Evolutionary conservation across 2,113 vertebrate genomes (phyloP).

Genomic region (Corythoichthys intestinalis): DNA sequence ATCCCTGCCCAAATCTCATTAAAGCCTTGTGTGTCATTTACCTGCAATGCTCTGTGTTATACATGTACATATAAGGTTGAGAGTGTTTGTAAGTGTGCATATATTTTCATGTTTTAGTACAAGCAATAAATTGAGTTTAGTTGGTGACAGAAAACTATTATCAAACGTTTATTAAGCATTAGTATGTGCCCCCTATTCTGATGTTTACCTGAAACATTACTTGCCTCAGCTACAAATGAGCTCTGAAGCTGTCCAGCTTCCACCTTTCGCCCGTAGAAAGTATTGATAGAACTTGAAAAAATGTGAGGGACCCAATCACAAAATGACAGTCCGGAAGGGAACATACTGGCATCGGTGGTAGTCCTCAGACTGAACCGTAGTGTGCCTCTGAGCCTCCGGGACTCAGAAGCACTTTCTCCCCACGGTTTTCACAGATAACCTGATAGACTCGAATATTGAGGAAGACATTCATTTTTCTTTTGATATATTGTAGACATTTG

Average conservation of each 20-base stretch:
- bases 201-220: neutral
- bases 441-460: neutral
- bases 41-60: neutral
- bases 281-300: too few species aligned
- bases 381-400: too few species aligned
- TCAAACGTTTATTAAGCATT: neutral
- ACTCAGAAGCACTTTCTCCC: too few species aligned
- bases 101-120: neutral
- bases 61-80: neutral
- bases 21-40: neutral
- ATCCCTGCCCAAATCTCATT: neutral
- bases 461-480: neutral
- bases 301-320: too few species aligned
- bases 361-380: too few species aligned
- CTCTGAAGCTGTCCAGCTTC: neutral
- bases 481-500: neutral
- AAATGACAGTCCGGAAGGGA: too few species aligned
- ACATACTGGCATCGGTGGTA: too few species aligned
- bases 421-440: neutral
- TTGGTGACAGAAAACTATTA: neutral
- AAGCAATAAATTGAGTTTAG: neutral
- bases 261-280: neutral
- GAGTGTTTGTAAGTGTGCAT: neutral
- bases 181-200: neutral
- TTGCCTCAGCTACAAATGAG: neutral